These are phyloP conservation scores for Eulacestoma nigropectus DNA, from an alignment of 2,113 vertebrate genomes.

Conservation along the genomic window DNA sequence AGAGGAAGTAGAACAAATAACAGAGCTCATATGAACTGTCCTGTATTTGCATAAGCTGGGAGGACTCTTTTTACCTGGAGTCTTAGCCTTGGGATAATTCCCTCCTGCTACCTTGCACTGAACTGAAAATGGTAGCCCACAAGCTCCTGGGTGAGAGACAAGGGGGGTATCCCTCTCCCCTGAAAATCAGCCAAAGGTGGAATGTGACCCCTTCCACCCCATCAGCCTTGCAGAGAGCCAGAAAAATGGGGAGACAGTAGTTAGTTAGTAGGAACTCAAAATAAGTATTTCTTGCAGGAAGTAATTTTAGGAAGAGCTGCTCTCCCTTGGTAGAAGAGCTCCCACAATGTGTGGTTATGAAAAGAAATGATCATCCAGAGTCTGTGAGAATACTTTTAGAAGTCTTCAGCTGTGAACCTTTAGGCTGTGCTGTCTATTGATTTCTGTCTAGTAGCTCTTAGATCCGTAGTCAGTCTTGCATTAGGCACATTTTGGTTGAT, in stretches of 20 bases:
- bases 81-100: background rate
- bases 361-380: background rate
- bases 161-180: fast-evolving
- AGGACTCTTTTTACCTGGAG: background rate
- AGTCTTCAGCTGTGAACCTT: background rate
- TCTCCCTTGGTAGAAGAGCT: background rate
- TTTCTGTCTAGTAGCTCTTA: background rate
- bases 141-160: background rate
- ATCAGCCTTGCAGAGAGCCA: background rate
- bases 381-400: background rate
- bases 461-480: background rate
- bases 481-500: background rate
- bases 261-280: background rate
- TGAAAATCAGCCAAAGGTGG: background rate
- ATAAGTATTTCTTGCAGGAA: background rate
- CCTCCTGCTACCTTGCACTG: background rate
- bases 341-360: background rate
- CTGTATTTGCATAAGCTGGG: background rate
- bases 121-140: background rate
- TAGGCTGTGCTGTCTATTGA: background rate
- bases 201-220: background rate
- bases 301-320: constrained; percentile 18
- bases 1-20: background rate
- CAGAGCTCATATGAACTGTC: background rate
- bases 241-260: background rate